Evolutionary conservation across 2,797 vertebrate genomes (phyloP).

Genomic region (Hyperoplus immaculatus): DNA sequence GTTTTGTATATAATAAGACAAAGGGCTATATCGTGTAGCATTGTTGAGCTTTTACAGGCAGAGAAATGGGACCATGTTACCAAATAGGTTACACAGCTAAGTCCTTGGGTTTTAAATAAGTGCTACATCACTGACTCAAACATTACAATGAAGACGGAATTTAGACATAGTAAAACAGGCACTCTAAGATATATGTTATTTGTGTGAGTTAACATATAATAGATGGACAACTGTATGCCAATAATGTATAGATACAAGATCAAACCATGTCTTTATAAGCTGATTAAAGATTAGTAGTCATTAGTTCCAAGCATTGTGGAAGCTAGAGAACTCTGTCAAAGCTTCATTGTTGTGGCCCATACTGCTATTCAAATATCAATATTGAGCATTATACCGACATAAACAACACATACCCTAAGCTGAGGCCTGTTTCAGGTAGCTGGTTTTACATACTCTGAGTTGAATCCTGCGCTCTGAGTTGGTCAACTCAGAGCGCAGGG

Average conservation of each 20-base stretch:
- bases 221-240: background rate
- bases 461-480: too few relatives aligned
- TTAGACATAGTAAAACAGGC: background rate
- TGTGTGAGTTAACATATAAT: background rate
- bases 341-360: background rate
- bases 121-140: background rate
- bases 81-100: background rate
- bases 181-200: background rate
- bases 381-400: background rate
- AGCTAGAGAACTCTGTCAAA: background rate
- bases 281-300: background rate
- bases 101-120: background rate
- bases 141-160: background rate
- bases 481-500: too few relatives aligned
- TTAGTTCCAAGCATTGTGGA: conserved; percentile 3
- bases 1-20: background rate
- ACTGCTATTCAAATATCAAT: background rate
- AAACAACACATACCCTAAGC: background rate
- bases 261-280: background rate
- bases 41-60: background rate
- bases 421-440: too few relatives aligned
- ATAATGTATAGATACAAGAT: background rate
- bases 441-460: too few relatives aligned
- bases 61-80: background rate
- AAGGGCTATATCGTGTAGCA: background rate